These are phyloP conservation scores for Muscicapa adusta DNA, from an alignment of 2,113 vertebrate species.

Conservation along the genomic window DNA sequence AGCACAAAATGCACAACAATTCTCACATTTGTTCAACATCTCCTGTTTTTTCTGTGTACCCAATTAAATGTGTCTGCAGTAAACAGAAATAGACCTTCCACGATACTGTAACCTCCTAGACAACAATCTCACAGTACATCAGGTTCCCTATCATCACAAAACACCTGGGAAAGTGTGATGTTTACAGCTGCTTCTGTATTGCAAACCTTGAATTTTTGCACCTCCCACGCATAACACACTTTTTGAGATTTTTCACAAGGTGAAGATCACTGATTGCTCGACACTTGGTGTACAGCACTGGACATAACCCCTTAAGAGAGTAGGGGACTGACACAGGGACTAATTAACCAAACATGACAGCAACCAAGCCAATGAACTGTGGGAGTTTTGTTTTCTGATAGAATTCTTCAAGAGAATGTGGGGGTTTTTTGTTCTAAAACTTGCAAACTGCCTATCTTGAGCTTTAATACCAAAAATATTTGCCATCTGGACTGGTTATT, in stretches of 20 bases:
- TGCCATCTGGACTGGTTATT: background rate
- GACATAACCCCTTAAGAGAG: background rate
- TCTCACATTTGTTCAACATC: background rate
- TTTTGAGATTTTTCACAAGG: background rate
- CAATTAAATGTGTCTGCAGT: background rate
- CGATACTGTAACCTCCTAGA: background rate
- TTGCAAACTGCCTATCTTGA: background rate
- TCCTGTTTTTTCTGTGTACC: background rate
- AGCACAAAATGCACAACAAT: background rate
- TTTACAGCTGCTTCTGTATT: background rate
- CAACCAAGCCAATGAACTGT: background rate
- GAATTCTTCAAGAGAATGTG: background rate
- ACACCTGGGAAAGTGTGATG: background rate
- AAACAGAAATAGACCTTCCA: background rate
- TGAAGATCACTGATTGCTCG: background rate
- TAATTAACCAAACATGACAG: background rate
- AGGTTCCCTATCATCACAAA: background rate
- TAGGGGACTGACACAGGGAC: background rate
- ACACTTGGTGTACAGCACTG: background rate
- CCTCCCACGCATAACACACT: background rate
- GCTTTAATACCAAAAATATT: background rate
- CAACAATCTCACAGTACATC: background rate
- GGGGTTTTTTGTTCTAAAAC: background rate
- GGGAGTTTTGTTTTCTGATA: background rate
- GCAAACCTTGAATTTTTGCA: background rate